Evolutionary conservation across 1,140 invertebrate species (phyloP), one percentile per base, ranked within the genome.

Genomic region (Telenomus remus): DNA sequence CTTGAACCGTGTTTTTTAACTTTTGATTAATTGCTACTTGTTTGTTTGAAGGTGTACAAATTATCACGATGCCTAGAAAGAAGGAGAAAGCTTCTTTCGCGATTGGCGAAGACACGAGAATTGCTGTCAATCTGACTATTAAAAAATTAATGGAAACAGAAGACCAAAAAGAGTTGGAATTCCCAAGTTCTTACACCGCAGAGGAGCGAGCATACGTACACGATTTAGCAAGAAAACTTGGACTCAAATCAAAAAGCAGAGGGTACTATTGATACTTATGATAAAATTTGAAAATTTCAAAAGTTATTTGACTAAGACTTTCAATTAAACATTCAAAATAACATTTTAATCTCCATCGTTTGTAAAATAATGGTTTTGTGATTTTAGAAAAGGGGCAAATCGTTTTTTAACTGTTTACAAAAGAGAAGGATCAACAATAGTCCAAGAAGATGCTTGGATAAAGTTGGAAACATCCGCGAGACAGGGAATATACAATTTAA

Each of bases 131-230:
- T 82, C 82, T 92, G 34, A 89, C 90, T 79, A 88, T 96, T 1
- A 93, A 94, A 78, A 93, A 93, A 71, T 94, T 96, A 78, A 91
- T 94, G 85, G 89, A 89, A 13, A 91, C 93, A 64, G 91, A 92
- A 46, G 93, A 95, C 83, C 92, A 94, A 81, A 88, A 87, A 34
- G 87, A 88, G 74, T 68, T 88, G 11, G 90, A 91, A 73, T 94
- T 95, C 86, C 93, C 94, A 16, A 93, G 93, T 5, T 94, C 93
- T 7, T 89, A 95, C 37, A 93, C 91, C 14, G 90, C 92, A 1
- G 90, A 91, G 71, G 94, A 95, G 81, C 89, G 94, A 82, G 93
- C 92, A n/a, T 95, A 94, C 81, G 91, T 95, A 51, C 94, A 95
- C 84, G 87, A 91, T 65, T 87, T 92, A 13, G 91, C 90, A 1